Evolutionary conservation across 1,140 invertebrate genomes (phyloP), one percentile per base, ranked within the genome.

Genomic region (Hyles euphorbiae): DNA sequence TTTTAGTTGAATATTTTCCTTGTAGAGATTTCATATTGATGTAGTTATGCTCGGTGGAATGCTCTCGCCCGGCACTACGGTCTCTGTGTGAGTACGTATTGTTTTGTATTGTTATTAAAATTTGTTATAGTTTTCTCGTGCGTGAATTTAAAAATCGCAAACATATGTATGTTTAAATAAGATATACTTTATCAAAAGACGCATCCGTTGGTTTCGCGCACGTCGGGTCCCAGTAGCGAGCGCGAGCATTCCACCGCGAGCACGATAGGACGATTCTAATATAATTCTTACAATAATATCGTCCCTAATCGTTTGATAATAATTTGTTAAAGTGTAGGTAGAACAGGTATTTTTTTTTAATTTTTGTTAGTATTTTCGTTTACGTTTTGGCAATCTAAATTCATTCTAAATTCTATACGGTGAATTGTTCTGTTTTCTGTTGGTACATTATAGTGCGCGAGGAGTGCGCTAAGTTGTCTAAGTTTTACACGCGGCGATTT

Each of bases 261-360:
- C 78, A 71, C 61, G 58, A 53, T 70, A 68, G 86, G 86, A 86
- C 86, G 86, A 88, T 88, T 82, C 74, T 87, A 83, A 87, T 88
- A 88, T 88, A 86, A 88, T 88, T 88, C 86, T 88, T 87, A 88
- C 78, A 84, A 81, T 83, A 80, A 87, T 74, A 86, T 88, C 86
- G 86, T 88, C 86, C 85, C 58, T 70, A 81, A 71, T 83, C 80
- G 76, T 85, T 82, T 81, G 22, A 22, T 22, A 74, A 78, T 78
- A 71, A 72, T 78, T 85, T 81, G 81, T 87, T 87, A 76, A 76
- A 78, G 63, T 83, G 58, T 88, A 80, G 74, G 70, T 76, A 69
- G 70, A 72, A 68, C 75, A 74, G 72, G 73, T 77, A 74, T 77
- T 72, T 44, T 47, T 47, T 56, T 65, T 78, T 81, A 22, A 76